These are phyloP conservation scores for Eutrigla gurnardus DNA, from an alignment of 2,797 vertebrate genomes.

Conservation along the genomic window DNA sequence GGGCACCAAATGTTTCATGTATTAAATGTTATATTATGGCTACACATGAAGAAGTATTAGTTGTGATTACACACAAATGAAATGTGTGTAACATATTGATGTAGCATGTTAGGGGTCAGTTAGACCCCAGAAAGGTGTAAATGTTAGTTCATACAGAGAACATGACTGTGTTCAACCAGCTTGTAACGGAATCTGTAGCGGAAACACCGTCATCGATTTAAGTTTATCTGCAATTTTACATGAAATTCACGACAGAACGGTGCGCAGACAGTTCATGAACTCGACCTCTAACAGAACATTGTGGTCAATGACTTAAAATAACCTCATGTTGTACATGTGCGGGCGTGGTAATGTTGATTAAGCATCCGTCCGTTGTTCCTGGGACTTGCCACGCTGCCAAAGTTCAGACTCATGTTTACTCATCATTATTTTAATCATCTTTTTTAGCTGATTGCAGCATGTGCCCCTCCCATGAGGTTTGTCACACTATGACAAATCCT, in stretches of 20 bases:
- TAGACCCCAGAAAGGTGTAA: neutral
- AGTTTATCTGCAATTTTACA: neutral
- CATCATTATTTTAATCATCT: constrained; percentile 3
- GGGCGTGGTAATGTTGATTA: neutral
- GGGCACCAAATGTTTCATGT: neutral
- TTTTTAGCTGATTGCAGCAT: constrained; percentile 31
- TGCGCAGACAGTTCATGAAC: neutral
- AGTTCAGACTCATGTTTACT: constrained; percentile 8
- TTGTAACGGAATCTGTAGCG: neutral
- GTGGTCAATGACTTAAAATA: neutral
- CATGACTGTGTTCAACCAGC: neutral
- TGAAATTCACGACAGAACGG: neutral
- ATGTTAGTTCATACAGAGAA: neutral
- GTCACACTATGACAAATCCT: constrained; percentile 7
- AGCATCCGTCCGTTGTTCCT: neutral
- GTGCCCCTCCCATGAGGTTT: constrained; percentile 6
- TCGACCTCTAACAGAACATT: neutral
- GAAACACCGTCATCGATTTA: neutral
- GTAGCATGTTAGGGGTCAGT: neutral
- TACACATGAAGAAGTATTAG: neutral
- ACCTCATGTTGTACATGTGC: neutral
- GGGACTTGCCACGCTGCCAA: neutral
- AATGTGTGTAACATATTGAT: neutral
- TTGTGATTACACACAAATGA: neutral
- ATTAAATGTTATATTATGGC: neutral